Base-by-base conservation (phyloP, 23 tunicate genomes). In the Trididemnum nubilum region DNA sequence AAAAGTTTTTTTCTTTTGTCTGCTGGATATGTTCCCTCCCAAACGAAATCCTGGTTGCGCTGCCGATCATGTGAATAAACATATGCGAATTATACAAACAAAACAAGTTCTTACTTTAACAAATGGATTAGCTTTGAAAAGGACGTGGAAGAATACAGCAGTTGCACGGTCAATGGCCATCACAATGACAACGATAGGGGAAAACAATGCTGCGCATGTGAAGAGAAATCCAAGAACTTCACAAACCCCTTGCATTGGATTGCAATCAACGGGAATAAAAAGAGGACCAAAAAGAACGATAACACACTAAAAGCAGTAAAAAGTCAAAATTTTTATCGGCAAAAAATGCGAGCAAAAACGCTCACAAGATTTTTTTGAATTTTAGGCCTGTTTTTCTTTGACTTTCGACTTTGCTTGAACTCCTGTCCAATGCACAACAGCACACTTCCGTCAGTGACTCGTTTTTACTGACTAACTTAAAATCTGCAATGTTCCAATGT, bases 121-220 rank as follows among this genome's bases (percentile, higher is more conserved):
- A 32, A 74, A 69, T 1, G 90, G 90, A 29, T 78, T 64, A 0
- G 83, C 58, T 60, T 86, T 86, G 73, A 70, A 86, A 36, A 76
- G 35, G 18, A 86, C 84, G 52, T 86, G 90, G 70, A 86, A 86
- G 51, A 66, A 86, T 24, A 86, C 90, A 21, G 90, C 90, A 0
- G 71, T 30, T 18, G 72, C 75, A 30, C 90, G 80, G 60, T 86
- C 90, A 12, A 86, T 28, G 2, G 90, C 90, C 90, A 86, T 86
- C 26, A 86, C 76, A 23, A 86, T 86, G 12, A 82, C 90, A 0
- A 86, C 90, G 23, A 86, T 70, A 31, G 90, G 90, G 12, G 90
- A 86, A 1, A 78, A 57, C 30, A 86, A 58, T 34, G 90, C 70
- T 2, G 54, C 50, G 22, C 71, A 38, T 0, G 90, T 82, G 35